These are phyloP conservation scores for Misgurnus anguillicaudatus DNA, from an alignment of 2,113 vertebrate species.

Conservation along the genomic window DNA sequence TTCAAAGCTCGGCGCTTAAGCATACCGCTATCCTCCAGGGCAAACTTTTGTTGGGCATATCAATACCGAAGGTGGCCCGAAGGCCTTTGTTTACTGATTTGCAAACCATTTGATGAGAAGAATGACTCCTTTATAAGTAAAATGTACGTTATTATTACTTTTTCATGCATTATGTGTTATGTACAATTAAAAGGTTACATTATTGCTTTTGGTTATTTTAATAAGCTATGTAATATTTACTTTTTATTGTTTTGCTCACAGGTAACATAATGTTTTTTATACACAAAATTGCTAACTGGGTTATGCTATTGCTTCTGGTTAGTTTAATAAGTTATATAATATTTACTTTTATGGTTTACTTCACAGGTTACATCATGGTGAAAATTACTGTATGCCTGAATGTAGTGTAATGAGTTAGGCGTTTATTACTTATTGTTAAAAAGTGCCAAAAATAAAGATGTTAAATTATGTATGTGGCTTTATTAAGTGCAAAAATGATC, in stretches of 20 bases:
- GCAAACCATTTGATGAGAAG: constrained; percentile 15
- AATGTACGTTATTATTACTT: background rate
- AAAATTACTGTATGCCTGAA: too few species aligned
- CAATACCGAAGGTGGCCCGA: constrained; percentile 46
- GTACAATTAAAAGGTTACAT: background rate
- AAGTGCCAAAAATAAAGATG: too few species aligned
- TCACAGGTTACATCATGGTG: too few species aligned
- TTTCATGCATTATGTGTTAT: background rate
- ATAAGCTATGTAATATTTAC: background rate
- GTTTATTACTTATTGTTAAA: too few species aligned
- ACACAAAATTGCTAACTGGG: too few species aligned
- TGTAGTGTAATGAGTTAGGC: too few species aligned
- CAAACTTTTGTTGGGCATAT: constrained; percentile 47
- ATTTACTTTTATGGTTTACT: background rate
- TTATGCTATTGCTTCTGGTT: too few species aligned
- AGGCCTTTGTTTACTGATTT: constrained; percentile 44
- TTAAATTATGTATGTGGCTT: too few species aligned
- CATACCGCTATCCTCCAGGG: constrained; percentile 50
- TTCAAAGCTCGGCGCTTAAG: constrained; percentile 71
- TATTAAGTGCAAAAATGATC: too few species aligned
- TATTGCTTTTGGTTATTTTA: background rate
- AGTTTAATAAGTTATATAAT: too few species aligned
- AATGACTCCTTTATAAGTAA: background rate
- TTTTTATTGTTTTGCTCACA: too few species aligned
- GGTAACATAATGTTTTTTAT: too few species aligned